Base-by-base conservation (phyloP, 1,140 invertebrate genomes). In the Hypsibius dujardini region DNA sequence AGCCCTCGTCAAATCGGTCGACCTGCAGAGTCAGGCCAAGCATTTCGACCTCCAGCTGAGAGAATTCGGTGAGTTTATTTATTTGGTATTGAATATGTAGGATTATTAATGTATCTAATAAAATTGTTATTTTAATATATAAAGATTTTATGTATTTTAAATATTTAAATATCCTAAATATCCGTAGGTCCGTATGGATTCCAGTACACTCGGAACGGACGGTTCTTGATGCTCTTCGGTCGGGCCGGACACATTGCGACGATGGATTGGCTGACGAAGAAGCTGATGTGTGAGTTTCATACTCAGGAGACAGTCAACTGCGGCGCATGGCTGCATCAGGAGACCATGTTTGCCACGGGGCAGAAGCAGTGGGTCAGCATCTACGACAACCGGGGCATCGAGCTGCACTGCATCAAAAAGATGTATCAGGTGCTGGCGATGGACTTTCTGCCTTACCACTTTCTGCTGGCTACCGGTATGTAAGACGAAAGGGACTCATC, bases 391-490 rank as follows among this genome's bases (percentile, higher is more conserved):
- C 87, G 90, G 78, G 96, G 96, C 60, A 89, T 90, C 70, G 95
- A 99, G 79, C 76, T 99, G 50, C 95, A 99, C 79, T 98, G 95
- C 80, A 77, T 99, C 0, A 98, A 98, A 80, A 82, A 81, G 74
- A 80, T 99, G 78, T 83, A 90, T 76, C 84, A 85, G 74, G 86
- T 92, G 2, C 83, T 88, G 12, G 82, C 85, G 67, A 81, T 98
- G 79, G 91, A 97, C 79, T 99, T 96, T 81, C 82, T 99, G 42
- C 95, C 95, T 0, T 96, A 96, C 81, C 95, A 99, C 79, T 98
- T 98, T 79, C 84, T 99, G 14, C 81, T 99, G 42, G 88, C 87
- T n/a, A 85, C 86, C 74, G 85, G 62, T 67, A 67, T 56, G 7
- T 28, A 28, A 28, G 28, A 28, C 28, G 28, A 28, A 28, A 28